Evolutionary conservation across 1,140 invertebrate genomes (phyloP).

Genomic region (Drosophila novamexicana): DNA sequence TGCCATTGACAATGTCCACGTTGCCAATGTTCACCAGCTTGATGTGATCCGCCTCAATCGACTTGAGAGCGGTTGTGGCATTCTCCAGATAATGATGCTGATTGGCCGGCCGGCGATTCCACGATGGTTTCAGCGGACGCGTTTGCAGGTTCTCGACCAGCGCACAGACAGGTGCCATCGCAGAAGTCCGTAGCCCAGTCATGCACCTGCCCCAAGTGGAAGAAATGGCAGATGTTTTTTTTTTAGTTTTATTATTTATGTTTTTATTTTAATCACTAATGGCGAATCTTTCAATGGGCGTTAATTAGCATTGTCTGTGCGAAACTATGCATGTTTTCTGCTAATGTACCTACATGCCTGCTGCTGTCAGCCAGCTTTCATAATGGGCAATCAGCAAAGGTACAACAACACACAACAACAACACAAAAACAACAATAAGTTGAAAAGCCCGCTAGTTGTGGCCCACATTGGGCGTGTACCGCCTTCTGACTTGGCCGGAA

Average conservation of each 20-base stretch:
- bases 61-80: constrained; percentile 96
- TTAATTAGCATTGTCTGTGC: constrained; percentile 58
- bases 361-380: constrained; percentile 60
- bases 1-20: constrained; percentile 99
- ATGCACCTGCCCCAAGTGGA: constrained; percentile 86
- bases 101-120: constrained; percentile 93
- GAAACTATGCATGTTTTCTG: constrained; percentile 32
- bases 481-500: constrained; percentile 49
- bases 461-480: constrained; percentile 60
- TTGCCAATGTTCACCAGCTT: constrained; percentile 99
- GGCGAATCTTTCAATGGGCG: constrained; percentile 36
- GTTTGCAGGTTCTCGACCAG: constrained; percentile 96
- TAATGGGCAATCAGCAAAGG: constrained; percentile 67
- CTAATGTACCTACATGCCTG: constrained; percentile 39
- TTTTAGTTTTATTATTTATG: neutral
- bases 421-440: constrained; percentile 17
- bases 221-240: neutral
- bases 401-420: constrained; percentile 15
- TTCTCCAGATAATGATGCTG: constrained; percentile 98
- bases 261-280: neutral
- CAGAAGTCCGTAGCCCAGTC: constrained; percentile 94
- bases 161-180: constrained; percentile 93
- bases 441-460: constrained; percentile 28
- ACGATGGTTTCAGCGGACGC: constrained; percentile 89
- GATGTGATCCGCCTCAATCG: constrained; percentile 97